Base-by-base conservation (phyloP, 2,113 vertebrate genomes). In the Melanerpes formicivorus region DNA sequence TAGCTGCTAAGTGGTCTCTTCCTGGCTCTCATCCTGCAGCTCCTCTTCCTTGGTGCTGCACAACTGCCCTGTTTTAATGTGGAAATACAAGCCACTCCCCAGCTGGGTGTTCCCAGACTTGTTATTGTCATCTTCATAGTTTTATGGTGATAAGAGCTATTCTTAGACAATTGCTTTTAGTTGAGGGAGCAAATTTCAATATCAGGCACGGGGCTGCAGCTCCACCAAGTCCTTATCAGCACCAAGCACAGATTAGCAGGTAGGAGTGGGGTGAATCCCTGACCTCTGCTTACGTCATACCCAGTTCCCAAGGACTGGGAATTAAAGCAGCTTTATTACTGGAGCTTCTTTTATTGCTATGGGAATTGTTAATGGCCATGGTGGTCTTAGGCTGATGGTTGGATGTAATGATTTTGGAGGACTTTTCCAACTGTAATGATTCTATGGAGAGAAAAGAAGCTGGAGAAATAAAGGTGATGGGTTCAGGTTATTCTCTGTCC, bases 111-210 rank as follows among this genome's bases (percentile, higher is more conserved):
- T 89, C 58, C 72, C 67, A 29, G 40, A 18, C 25, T 46, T 9
- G 0, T 44, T 5, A 0, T 72, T 37, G 14, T 65, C 62, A 25
- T 65, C 63, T 52, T 79, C 40, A 18, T 37, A 2, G 0, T 50
- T 62, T 75, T 66, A 71, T 29, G 2, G n/a, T 0, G 44, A 86
- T 82, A 78, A 82, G 66, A 52, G 56, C 67, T 91, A 56, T 65
- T 83, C 37, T 90, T 90, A 90, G 77, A 32, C 9, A 73, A 30
- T 52, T 70, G 52, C 8, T 87, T 78, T 87, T 66, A 71, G 65
- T 32, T 56, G 72, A 78, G 62, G 66, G 18, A 82, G 69, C 42
- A 83, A 32, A 50, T 14, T n/a, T 71, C 67, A 58, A 2, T 70
- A 55, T 50, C 50, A n/a, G 62, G n/a, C 5, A 1, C 25, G 55